A percentile compares a stretch with the other conserved stretches of the same genome.
Conservation (phyloP, 2,797 vertebrate genomes). For the Falco biarmicus region DNA sequence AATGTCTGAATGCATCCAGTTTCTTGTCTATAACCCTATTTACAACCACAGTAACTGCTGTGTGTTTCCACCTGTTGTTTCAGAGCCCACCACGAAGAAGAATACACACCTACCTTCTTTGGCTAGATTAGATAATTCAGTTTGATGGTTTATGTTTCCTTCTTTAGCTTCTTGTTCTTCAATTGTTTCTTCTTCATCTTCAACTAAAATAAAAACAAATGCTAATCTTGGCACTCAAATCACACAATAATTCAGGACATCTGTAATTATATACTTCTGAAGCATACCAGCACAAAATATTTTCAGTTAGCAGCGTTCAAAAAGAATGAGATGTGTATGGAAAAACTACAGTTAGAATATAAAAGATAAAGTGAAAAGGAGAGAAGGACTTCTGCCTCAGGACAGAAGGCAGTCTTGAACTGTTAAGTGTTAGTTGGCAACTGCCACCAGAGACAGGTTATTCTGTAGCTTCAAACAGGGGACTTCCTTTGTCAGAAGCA, state of each 20-base stretch:
- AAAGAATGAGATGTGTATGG: background rate
- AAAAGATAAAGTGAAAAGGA: background rate
- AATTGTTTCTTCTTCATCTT: constrained; percentile 92
- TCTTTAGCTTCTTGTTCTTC: constrained; percentile 91
- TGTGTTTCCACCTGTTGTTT: background rate
- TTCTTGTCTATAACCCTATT: background rate
- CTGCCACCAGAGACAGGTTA: background rate
- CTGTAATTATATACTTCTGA: background rate
- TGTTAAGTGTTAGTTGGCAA: background rate
- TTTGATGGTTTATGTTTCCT: constrained; percentile 84
- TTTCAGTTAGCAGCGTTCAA: background rate
- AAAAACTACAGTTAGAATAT: background rate
- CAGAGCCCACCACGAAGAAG: background rate
- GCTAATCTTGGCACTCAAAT: background rate
- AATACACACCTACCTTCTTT: constrained; percentile 83
- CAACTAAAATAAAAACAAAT: constrained; percentile 65
- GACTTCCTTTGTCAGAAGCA: background rate
- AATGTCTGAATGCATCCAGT: background rate
- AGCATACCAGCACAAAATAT: background rate
- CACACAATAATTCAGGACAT: background rate
- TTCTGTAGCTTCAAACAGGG: background rate
- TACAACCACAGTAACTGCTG: background rate
- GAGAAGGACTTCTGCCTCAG: background rate
- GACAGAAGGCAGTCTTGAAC: background rate
- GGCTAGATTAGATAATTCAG: constrained; percentile 85